Base-by-base conservation (phyloP, 2,113 vertebrate genomes). In the Tyrannus savana region DNA sequence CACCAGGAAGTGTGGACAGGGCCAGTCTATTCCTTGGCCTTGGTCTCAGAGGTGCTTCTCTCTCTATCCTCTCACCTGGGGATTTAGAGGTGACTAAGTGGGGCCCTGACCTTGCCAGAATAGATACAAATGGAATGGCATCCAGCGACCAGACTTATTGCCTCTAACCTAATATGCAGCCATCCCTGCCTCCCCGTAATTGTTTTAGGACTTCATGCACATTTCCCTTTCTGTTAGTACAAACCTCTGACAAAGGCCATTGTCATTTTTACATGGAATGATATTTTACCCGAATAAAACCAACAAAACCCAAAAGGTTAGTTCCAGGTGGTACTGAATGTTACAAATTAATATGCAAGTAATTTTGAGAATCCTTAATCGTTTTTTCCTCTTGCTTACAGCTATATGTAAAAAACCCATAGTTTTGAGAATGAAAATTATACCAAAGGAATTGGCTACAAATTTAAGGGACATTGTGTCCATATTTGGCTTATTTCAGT, bases 21-120 rank as follows among this genome's bases (percentile, higher is more conserved):
- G 10, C 16, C 47, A 55, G 6, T 13, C 17, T 59, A 9, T 15
- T 55, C 39, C n/a, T 19, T 19, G 22, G 22, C 24, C 17, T 73
- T 11, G 2, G 12, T 24, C n/a, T 25, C 0, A 0, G 9, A 41
- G 10, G 8, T 76, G 22, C 22, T 25, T 49, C 16, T 58, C 31
- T 80, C 31, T 80, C 52, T 58, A 4, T 31, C 23, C 1, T 0
- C 69, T 87, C 1, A 2, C 10, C 23, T 31, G 7, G 5, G 7
- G 12, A 49, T 42, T 90, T 56, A 50, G n/a, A 64, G 25, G 7
- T 77, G 17, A 39, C 17, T 68, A 24, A 84, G 30, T 14, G 19
- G 8, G 8, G 0, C 19, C n/a, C 25, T 47, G 50, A 27, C 17
- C 5, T 74, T 82, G 13, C 10, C 7, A 27, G 19, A 9, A 17